Base-by-base conservation (phyloP, 2,113 vertebrate genomes). In the Ia io region DNA sequence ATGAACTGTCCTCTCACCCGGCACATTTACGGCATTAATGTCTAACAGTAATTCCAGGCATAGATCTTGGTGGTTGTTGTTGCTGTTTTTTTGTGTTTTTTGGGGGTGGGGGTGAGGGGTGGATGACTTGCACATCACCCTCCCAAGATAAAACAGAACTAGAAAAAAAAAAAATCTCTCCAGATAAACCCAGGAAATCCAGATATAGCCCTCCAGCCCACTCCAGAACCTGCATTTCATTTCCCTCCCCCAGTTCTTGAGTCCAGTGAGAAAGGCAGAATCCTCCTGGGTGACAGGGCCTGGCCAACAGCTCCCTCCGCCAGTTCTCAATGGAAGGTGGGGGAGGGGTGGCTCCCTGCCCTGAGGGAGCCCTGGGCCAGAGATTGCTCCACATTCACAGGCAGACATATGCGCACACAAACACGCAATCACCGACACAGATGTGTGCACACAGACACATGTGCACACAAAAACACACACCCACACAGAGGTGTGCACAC, bases 291-390 rank as follows among this genome's bases (percentile, higher is more conserved):
- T 9, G 80, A 70, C 76, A 37, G n/a, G 47, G 77, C 91, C 92
- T 79, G 82, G 85, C 89, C 90, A 53, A 35, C 11, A n/a, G 77
- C 84, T 74, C n/a, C 83, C 30, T 40, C 85, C 4, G 73, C 79
- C 61, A 25, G 83, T 76, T 89, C 95, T 97, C 97, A 80, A 93
- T 94, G 97, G 73, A 93, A 78, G 77, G n/a, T 61, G 91, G 85
- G 63, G 94, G 56, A 40, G 82, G 77, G 87, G 80, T 47, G 30
- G 86, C 82, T 67, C 74, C 61, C 59, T 1, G 63, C 40, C 79
- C 71, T 0, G 51, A 65, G 11, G 28, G 47, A 53, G 83, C 69
- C 32, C 42, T 6, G 83, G 16, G 56, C 76, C 56, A 69, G 32
- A 84, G 63, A 18, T 44, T 10, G 25, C 14, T 32, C 40, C 59